phyloP scores from a whole-genome alignment of 2,888 invertebrate species.

The Idaea dimidiata region DNA sequence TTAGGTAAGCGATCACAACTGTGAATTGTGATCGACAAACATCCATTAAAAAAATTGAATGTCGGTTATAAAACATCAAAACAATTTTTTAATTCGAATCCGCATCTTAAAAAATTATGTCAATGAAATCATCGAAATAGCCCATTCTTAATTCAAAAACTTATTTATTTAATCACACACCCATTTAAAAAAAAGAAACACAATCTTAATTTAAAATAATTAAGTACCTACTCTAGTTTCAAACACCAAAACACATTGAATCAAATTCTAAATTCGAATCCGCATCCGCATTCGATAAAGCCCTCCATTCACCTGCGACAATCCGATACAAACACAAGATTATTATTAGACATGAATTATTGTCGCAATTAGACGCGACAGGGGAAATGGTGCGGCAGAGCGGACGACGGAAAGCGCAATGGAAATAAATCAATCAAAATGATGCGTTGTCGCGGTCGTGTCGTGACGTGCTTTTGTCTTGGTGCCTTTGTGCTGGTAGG shows the following conservation, averaged over 20 bases:
- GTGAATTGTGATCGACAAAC: too few species aligned
- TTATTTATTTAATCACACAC: too few species aligned
- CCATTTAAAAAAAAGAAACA: too few species aligned
- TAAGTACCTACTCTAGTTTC: neutral
- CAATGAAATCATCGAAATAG: too few species aligned
- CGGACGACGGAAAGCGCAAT: conserved; percentile 38
- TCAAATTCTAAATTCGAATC: conserved; percentile 12
- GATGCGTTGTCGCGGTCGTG: conserved; percentile 20
- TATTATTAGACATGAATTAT: conserved; percentile 78
- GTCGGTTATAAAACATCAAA: too few species aligned
- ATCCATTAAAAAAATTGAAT: too few species aligned
- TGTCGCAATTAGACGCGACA: conserved; percentile 71
- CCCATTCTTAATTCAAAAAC: too few species aligned
- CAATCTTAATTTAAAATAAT: too few species aligned
- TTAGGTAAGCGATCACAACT: too few species aligned
- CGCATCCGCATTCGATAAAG: conserved; percentile 30
- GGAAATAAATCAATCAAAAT: conserved; percentile 49
- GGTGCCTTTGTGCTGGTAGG: neutral
- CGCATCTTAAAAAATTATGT: too few species aligned
- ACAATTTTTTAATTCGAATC: too few species aligned
- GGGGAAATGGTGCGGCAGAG: conserved; percentile 56
- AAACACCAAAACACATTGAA: conserved; percentile 2
- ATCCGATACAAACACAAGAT: conserved; percentile 73
- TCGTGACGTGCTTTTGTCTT: conserved; percentile 7
- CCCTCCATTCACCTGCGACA: conserved; percentile 27